Evolutionary conservation across 23 tunicate species (phyloP).

Genomic region (Trididemnum nubilum): DNA sequence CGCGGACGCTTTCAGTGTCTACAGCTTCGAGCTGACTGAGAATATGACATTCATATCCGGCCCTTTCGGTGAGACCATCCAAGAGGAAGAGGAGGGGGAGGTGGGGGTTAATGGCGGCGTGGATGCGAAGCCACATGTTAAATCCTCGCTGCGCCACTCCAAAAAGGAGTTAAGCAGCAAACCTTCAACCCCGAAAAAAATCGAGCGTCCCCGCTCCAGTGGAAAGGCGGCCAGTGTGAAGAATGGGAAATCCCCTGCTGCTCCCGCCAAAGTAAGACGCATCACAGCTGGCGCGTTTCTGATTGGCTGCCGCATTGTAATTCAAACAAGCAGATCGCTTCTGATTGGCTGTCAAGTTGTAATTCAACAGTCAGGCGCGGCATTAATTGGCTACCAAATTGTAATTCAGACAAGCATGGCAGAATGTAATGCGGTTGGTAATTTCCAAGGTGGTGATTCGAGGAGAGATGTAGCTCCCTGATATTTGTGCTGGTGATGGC

Average conservation of each 20-base stretch:
- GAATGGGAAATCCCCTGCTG: background rate
- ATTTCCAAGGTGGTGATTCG: too few species aligned
- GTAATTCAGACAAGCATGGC: too few species aligned
- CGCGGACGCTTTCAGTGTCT: constrained; percentile 84
- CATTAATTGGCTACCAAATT: too few species aligned
- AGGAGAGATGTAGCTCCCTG: too few species aligned
- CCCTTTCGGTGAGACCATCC: constrained; percentile 56
- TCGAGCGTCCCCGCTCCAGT: background rate
- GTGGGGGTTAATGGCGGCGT: background rate
- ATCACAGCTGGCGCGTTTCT: too few species aligned
- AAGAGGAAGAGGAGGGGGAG: constrained; percentile 65
- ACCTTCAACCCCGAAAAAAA: background rate
- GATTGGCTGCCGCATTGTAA: too few species aligned
- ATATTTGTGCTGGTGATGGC: too few species aligned
- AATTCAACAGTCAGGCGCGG: too few species aligned
- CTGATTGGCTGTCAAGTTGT: too few species aligned
- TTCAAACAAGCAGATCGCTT: too few species aligned
- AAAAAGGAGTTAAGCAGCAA: background rate
- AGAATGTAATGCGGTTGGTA: too few species aligned
- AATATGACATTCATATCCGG: constrained; percentile 53
- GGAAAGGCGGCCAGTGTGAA: background rate
- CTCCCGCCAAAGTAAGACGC: background rate
- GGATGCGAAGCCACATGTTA: background rate
- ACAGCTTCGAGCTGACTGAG: constrained; percentile 87
- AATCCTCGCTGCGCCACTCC: too few species aligned